These are phyloP conservation scores for Sterrhoptilus dennistouni DNA, from an alignment of 2,113 vertebrate genomes.

Conservation along the genomic window DNA sequence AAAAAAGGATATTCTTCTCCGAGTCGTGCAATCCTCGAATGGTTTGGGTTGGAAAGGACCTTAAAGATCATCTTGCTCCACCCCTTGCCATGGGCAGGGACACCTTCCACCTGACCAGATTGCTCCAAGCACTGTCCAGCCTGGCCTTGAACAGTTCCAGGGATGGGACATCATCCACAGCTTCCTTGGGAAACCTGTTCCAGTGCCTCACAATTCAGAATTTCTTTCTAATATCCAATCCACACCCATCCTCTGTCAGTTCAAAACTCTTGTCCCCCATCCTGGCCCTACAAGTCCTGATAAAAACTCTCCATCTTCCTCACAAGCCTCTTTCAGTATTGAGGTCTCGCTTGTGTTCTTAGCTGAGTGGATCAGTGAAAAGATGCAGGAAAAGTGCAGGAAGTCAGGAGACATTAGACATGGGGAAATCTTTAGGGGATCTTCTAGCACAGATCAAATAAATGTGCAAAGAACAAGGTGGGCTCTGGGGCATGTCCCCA, in stretches of 20 bases:
- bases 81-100: accelerated
- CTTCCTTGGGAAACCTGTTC: not conserved
- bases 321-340: not conserved
- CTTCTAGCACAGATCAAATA: not conserved
- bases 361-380: not conserved
- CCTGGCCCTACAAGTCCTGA: not conserved
- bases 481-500: not conserved
- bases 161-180: not conserved
- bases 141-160: not conserved
- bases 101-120: not conserved
- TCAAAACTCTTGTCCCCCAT: not conserved
- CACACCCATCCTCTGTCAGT: not conserved
- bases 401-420: not conserved
- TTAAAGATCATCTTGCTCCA: not conserved
- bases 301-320: not conserved
- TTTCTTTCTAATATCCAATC: not conserved
- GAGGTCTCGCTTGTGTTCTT: not conserved
- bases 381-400: not conserved
- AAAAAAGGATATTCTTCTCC: not conserved
- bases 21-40: not conserved
- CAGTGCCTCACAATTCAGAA: not conserved
- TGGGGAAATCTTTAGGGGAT: not conserved
- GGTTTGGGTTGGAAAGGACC: not conserved
- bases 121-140: not conserved
- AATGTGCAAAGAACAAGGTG: not conserved